Evolutionary conservation across 2,113 vertebrate species (phyloP), one percentile per base, ranked within the genome.

Genomic region (Chaetorhynchus papuensis): DNA sequence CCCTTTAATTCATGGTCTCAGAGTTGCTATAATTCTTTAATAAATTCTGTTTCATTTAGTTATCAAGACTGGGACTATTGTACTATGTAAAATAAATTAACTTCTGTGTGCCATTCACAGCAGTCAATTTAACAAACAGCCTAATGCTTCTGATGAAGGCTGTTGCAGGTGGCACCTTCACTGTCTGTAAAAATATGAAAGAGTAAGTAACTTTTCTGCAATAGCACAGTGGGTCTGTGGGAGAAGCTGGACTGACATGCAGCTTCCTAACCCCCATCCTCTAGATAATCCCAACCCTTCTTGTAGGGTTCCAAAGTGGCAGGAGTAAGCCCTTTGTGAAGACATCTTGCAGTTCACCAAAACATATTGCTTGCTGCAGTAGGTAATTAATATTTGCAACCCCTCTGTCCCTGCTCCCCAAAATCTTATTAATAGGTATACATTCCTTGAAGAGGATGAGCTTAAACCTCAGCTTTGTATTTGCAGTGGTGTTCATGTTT

Each of bases 401-500:
- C 24, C 15, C 16, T 30, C 21, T 79, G 31, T 65, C 28, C 37
- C 13, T 0, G 0, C 8, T 75, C 42, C 23, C 42, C 24, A n/a
- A 60, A 87, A 24, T 26, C 39, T 90, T 64, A 45, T 61, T 37
- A 45, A 31, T 11, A 37, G 10, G 5, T 35, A 33, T 22, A 71
- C 35, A 47, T 75, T 90, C 87, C 65, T 63, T 33, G 39, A 80
- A 77, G 47, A 61, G 44, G 10, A 60, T 64, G 49, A 78, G 44
- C 20, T 89, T 71, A 53, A 61, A 31, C 37, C 19, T 64, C 72
- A 60, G 30, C 56, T 92, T 74, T 80, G 35, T 59, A 8, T 86
- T 86, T 83, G 30, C 56, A 47, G 2, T 10, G 13, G 13, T 63
- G 33, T 45, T 45, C 50, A 3, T 45, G 33, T 65, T 71, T 59